Percentiles rank a stretch among this genome's conserved stretches.
Evolutionary conservation across 1,140 invertebrate genomes (phyloP).

Genomic region (Drosophila nigromelanica): DNA sequence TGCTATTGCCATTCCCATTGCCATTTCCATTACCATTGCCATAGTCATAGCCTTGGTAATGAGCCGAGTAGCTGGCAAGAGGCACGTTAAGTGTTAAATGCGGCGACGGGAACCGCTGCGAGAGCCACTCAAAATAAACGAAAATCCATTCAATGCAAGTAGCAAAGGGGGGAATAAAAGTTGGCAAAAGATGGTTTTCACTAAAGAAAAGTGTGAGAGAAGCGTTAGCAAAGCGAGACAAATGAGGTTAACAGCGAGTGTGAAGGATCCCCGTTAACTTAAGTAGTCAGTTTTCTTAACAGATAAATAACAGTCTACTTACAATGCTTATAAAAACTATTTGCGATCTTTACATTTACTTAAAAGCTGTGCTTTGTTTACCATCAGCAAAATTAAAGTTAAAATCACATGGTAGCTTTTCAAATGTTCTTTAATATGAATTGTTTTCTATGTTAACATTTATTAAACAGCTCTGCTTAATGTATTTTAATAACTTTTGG

Average conservation of each 20-base stretch:
- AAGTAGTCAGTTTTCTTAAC: background rate
- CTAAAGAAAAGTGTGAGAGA: slow-evolving; percentile 1
- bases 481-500: no score
- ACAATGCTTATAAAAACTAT: no score
- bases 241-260: background rate
- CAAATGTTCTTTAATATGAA: no score
- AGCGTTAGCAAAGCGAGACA: background rate
- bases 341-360: no score
- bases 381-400: no score
- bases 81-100: slow-evolving; percentile 39
- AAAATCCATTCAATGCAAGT: slow-evolving; percentile 15
- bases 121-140: slow-evolving; percentile 31
- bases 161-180: background rate
- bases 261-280: background rate
- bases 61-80: slow-evolving; percentile 54
- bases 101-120: slow-evolving; percentile 22
- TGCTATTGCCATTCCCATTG: slow-evolving; percentile 36
- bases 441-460: no score
- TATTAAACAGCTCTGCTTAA: no score
- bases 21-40: slow-evolving; percentile 22
- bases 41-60: slow-evolving; percentile 64
- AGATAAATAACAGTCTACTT: background rate
- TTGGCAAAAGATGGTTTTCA: slow-evolving; percentile 12
- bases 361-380: no score
- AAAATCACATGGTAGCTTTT: no score